phyloP scores from a whole-genome alignment of 2,888 invertebrate species.

The Alloplasta piceator region DNA sequence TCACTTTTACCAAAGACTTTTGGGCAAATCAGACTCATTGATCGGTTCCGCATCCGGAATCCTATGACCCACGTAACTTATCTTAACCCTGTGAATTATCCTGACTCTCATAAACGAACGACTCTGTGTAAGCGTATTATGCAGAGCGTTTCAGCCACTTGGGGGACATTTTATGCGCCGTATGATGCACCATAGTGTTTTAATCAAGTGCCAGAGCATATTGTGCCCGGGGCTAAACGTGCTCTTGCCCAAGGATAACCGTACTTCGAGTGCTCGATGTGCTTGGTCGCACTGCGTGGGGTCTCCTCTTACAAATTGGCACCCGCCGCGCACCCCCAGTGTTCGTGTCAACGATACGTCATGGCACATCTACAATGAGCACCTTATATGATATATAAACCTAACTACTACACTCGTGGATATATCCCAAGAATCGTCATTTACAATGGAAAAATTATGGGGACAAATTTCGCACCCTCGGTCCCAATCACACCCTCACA shows the following conservation, averaged over 20 bases:
- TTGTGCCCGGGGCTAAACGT: constrained; percentile 78
- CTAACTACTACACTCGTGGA: constrained; percentile 21
- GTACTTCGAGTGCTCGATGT: constrained; percentile 50
- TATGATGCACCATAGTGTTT: constrained; percentile 75
- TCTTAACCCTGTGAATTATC: constrained; percentile 21
- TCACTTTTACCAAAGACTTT: too few species aligned
- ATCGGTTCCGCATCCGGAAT: too few species aligned
- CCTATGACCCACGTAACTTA: too few species aligned
- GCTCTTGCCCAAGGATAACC: constrained; percentile 44
- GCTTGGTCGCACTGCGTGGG: constrained; percentile 75
- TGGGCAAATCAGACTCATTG: too few species aligned
- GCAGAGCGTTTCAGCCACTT: constrained; percentile 62
- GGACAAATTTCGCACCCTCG: not conserved
- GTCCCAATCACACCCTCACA: not conserved
- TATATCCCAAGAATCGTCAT: constrained; percentile 14
- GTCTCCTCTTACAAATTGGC: constrained; percentile 80
- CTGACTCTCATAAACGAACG: constrained; percentile 28
- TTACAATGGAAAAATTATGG: constrained; percentile 7
- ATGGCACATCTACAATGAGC: constrained; percentile 69
- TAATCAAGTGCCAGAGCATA: constrained; percentile 81
- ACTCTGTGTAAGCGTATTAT: constrained; percentile 33
- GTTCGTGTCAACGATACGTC: constrained; percentile 79
- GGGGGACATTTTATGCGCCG: constrained; percentile 70
- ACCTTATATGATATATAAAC: constrained; percentile 54
- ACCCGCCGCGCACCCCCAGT: constrained; percentile 75